Base-by-base conservation (phyloP, 1,140 invertebrate species). In the Phocides pigmalion region DNA sequence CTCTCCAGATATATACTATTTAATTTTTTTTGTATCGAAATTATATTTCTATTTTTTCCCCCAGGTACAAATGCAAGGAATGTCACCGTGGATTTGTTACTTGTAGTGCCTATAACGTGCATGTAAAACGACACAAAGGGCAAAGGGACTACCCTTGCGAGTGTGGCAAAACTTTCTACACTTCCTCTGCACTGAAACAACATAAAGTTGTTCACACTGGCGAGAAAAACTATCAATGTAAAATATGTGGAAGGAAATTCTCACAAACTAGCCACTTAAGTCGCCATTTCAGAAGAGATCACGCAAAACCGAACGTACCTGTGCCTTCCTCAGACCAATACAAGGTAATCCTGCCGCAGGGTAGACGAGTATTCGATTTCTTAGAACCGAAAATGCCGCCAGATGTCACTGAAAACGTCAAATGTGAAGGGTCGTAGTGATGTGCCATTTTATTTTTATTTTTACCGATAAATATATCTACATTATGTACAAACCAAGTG, bases 81-180 rank as follows among this genome's bases (percentile, higher is more conserved):
- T 91, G 88, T 49, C 69, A 79, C 11, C 78, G 84, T n/a, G 87
- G 88, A 9, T 91, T 91, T 70, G 84, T 91, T 0, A 91, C 88
- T 0, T 83, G 82, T 61, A 89, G 86, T 42, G 81, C 88, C 0
- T 90, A 77, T 66, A 89, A 86, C 44, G 83, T 90, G 4, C 88
- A 90, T 62, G 12, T 89, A 2, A 90, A 90, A 63, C 68, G 88
- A 0, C 88, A 90, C 63, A 84, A 84, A 58, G 87, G 87, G 0
- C 87, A 89, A 37, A 62, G 79, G 0, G 88, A 89, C 68, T 85
- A 91, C 62, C 74, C 68, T 37, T 91, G 88, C 54, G 88, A 91
- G 19, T 91, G 88, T 50, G 88, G 88, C 11, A 91, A 91, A 49
- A 84, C 80, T 0, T 91, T 91, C 67, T 91, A 87, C 70, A 91